phyloP scores from a whole-genome alignment of 2,113 vertebrate genomes.

The Hystrix brachyura region DNA sequence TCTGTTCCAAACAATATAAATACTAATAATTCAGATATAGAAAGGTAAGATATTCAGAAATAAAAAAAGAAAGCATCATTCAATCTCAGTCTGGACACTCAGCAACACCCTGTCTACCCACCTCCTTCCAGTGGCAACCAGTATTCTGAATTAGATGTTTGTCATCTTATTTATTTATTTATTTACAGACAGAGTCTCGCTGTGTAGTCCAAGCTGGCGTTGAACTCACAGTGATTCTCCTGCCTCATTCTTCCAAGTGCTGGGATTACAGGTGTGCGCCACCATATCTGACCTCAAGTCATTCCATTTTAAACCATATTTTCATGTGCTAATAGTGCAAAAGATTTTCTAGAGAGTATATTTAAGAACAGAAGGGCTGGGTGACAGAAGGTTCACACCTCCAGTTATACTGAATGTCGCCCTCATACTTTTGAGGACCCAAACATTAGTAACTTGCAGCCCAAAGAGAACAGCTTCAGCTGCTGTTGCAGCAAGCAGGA shows the following conservation, averaged over 20 bases:
- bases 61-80: not conserved
- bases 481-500: not conserved
- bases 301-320: not conserved
- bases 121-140: not conserved
- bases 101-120: not conserved
- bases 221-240: not conserved
- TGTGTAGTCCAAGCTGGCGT: not conserved
- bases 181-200: not conserved
- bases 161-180: not conserved
- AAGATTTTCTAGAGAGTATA: not conserved
- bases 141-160: not conserved
- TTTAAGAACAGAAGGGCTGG: not conserved
- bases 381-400: not conserved
- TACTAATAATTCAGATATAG: not conserved
- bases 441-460: not conserved
- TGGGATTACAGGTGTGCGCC: not conserved
- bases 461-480: not conserved
- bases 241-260: not conserved
- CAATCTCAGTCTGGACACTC: not conserved
- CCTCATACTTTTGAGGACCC: not conserved
- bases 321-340: not conserved
- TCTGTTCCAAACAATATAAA: not conserved
- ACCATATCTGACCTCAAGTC: not conserved
- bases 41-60: not conserved
- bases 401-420: not conserved